phyloP scores from a whole-genome alignment of 2,797 vertebrate species.

The Rhinichthys osculus region DNA sequence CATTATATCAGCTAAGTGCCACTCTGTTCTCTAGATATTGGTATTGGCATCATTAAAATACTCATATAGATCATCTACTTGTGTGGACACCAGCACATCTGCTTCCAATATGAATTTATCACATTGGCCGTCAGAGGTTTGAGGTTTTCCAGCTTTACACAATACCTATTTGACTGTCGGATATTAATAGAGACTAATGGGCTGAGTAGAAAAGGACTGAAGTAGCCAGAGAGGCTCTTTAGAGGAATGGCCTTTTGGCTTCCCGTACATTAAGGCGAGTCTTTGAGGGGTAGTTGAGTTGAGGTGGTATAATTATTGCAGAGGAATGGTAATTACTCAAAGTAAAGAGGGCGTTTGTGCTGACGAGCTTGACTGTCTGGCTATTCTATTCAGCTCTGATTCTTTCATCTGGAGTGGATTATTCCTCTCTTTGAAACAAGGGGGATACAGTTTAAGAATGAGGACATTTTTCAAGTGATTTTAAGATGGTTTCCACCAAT shows the following conservation, averaged over 20 bases:
- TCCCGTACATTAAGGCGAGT: slow-evolving; percentile 45
- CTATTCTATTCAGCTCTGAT: slow-evolving; percentile 23
- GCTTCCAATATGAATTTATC: slow-evolving; percentile 24
- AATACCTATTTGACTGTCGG: slow-evolving; percentile 19
- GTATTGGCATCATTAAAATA: slow-evolving; percentile 4
- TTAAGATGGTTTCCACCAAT: slow-evolving; percentile 36
- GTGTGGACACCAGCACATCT: slow-evolving; percentile 9
- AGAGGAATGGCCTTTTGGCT: slow-evolving; percentile 50
- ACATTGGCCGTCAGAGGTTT: background rate
- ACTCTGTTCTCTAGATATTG: background rate
- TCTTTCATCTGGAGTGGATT: slow-evolving; percentile 52
- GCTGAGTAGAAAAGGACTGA: slow-evolving; percentile 20
- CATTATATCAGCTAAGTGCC: background rate
- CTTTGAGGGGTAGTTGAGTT: slow-evolving; percentile 52
- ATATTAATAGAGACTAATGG: slow-evolving; percentile 52
- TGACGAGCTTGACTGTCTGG: slow-evolving; percentile 43
- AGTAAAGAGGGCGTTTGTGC: slow-evolving; percentile 53
- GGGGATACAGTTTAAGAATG: slow-evolving; percentile 40
- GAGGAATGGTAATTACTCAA: slow-evolving; percentile 59
- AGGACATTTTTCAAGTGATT: slow-evolving; percentile 51
- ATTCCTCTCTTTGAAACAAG: slow-evolving; percentile 44
- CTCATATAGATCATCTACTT: background rate
- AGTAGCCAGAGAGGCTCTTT: slow-evolving; percentile 46
- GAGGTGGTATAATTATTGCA: slow-evolving; percentile 57
- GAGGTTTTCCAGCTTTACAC: slow-evolving; percentile 31